phyloP scores from a whole-genome alignment of 1,140 invertebrate genomes.

The Xylocopa sonorina region DNA sequence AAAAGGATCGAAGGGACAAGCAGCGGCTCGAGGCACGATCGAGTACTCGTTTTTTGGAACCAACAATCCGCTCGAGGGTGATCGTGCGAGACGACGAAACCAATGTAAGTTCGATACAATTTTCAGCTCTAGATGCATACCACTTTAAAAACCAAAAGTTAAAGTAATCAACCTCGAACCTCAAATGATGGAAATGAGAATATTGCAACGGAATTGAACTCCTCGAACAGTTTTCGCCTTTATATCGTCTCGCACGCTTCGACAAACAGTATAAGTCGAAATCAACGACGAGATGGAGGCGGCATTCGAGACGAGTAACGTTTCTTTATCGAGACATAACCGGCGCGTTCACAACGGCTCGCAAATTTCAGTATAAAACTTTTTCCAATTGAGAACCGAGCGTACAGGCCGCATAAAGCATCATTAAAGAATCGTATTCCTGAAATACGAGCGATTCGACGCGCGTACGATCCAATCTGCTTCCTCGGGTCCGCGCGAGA shows the following conservation, averaged over 20 bases:
- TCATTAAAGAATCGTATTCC: conserved; percentile 56
- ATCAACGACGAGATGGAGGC: conserved; percentile 14
- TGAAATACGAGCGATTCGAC: conserved; percentile 40
- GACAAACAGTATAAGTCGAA: conserved; percentile 7
- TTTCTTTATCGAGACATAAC: conserved; percentile 10
- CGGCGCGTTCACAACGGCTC: background rate
- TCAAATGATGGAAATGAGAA: too few relatives aligned
- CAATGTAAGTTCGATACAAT: background rate
- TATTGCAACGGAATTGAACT: too few relatives aligned
- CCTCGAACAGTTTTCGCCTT: background rate
- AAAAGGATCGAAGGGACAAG: conserved; percentile 11
- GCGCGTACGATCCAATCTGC: conserved; percentile 2
- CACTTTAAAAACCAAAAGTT: too few relatives aligned
- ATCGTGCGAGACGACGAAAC: conserved; percentile 13
- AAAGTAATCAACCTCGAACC: too few relatives aligned
- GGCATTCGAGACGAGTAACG: conserved; percentile 12
- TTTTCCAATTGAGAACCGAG: conserved; percentile 19
- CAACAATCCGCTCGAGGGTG: conserved; percentile 25
- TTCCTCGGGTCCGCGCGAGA: background rate
- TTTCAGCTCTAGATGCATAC: background rate
- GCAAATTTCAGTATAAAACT: background rate
- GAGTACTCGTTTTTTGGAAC: conserved; percentile 10
- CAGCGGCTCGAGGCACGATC: conserved; percentile 8
- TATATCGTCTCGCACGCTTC: background rate
- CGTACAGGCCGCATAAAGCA: conserved; percentile 35